phyloP scores from a whole-genome alignment of 2,797 vertebrate species.

The Hippopotamyrus pictus region DNA sequence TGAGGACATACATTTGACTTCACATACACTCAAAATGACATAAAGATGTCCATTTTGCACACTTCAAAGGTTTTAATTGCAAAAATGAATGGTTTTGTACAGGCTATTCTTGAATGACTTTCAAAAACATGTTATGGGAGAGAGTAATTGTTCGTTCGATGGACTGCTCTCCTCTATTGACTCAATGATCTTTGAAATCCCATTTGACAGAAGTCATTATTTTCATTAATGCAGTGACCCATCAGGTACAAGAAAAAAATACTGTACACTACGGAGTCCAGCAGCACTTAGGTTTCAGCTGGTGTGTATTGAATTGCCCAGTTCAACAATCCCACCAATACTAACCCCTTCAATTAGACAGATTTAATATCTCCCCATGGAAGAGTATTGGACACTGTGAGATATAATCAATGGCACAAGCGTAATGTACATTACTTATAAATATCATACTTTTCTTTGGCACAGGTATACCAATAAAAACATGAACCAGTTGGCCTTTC shows the following conservation, averaged over 20 bases:
- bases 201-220: conserved; percentile 7
- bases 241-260: background rate
- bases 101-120: background rate
- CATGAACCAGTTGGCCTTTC: background rate
- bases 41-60: background rate
- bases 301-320: background rate
- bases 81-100: background rate
- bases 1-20: background rate
- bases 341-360: conserved; percentile 1
- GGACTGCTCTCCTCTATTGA: background rate
- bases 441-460: background rate
- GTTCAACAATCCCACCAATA: background rate
- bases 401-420: background rate
- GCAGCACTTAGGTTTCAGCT: background rate
- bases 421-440: background rate
- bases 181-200: conserved; percentile 10
- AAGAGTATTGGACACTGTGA: background rate
- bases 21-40: background rate
- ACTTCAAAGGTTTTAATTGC: background rate
- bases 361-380: background rate
- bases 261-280: background rate
- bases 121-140: background rate
- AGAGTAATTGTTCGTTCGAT: background rate
- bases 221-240: conserved; percentile 9
- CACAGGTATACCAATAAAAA: background rate